A percentile compares a stretch with the other conserved stretches of the same genome.
These are phyloP conservation scores for Asobara japonica DNA, from an alignment of 1,140 invertebrate species.

Conservation along the genomic window DNA sequence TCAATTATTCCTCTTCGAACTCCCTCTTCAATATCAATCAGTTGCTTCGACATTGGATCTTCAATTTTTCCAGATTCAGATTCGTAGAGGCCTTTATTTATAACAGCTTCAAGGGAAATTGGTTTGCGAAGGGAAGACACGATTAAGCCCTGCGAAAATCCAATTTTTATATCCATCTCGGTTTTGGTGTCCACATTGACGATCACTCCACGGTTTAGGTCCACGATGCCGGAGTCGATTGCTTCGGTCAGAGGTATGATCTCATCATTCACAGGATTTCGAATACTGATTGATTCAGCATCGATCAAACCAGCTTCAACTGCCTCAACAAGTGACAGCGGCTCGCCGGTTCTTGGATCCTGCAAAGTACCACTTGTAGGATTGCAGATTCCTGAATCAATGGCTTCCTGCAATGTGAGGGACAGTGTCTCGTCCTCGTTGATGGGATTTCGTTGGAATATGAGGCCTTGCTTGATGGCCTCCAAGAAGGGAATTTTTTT, in stretches of 20 bases:
- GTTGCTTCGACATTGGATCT: constrained; percentile 77
- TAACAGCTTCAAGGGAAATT: constrained; percentile 80
- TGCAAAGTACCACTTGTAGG: constrained; percentile 72
- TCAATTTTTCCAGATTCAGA: constrained; percentile 75
- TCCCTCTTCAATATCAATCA: constrained; percentile 78
- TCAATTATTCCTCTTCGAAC: constrained; percentile 83
- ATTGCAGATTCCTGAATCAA: constrained; percentile 75
- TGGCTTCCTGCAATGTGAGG: constrained; percentile 73
- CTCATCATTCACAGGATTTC: constrained; percentile 77
- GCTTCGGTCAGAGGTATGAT: constrained; percentile 78
- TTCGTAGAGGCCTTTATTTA: constrained; percentile 78
- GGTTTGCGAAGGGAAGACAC: constrained; percentile 74
- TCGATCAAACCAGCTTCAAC: constrained; percentile 79
- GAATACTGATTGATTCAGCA: constrained; percentile 76
- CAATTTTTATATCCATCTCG: constrained; percentile 75
- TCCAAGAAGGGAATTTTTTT: constrained; percentile 85
- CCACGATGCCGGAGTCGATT: constrained; percentile 79
- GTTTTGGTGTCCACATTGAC: constrained; percentile 75
- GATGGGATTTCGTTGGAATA: constrained; percentile 65
- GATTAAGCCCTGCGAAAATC: constrained; percentile 77
- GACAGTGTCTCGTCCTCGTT: constrained; percentile 54
- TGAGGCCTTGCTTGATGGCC: constrained; percentile 79
- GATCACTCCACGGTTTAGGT: constrained; percentile 78
- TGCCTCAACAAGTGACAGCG: constrained; percentile 76
- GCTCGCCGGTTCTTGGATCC: constrained; percentile 71